Percentiles rank a stretch among this genome's conserved stretches.
Conservation (phyloP, 2,888 invertebrate genomes). For the Diploptera punctata region DNA sequence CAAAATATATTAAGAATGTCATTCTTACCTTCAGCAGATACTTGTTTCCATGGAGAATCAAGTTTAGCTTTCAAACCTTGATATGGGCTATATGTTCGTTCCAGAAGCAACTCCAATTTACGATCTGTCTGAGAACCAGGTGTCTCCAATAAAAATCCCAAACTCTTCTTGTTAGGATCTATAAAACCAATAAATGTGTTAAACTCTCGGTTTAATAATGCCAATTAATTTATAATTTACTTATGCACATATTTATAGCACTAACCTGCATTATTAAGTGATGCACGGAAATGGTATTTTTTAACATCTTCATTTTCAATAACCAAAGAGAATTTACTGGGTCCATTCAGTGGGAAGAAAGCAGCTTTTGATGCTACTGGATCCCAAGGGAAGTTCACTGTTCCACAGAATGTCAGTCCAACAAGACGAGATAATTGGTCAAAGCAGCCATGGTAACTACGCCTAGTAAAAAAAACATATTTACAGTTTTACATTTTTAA, state of each 20-base stretch:
- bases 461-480: too few species aligned
- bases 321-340: conserved; percentile 67
- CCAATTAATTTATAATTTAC: too few species aligned
- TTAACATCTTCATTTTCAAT: conserved; percentile 72
- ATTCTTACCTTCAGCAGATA: conserved; percentile 56
- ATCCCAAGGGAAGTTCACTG: conserved; percentile 64
- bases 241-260: too few species aligned
- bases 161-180: conserved; percentile 48
- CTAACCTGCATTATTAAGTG: background rate
- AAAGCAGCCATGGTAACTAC: conserved; percentile 67
- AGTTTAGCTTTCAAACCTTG: conserved; percentile 20
- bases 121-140: conserved; percentile 72
- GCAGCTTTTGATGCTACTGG: conserved; percentile 56
- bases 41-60: conserved; percentile 37
- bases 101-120: conserved; percentile 44
- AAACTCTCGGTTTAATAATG: too few species aligned
- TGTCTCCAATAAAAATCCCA: conserved; percentile 58
- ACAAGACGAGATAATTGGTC: conserved; percentile 72
- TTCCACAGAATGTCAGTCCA: conserved; percentile 76
- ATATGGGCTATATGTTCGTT: conserved; percentile 27
- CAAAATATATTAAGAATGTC: too few species aligned
- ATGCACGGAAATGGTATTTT: conserved; percentile 67
- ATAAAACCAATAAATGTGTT: background rate
- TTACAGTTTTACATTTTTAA: too few species aligned
- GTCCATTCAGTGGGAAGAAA: conserved; percentile 70